Evolutionary conservation across 2,113 vertebrate genomes (phyloP).

Genomic region (Xiphophorus hellerii): DNA sequence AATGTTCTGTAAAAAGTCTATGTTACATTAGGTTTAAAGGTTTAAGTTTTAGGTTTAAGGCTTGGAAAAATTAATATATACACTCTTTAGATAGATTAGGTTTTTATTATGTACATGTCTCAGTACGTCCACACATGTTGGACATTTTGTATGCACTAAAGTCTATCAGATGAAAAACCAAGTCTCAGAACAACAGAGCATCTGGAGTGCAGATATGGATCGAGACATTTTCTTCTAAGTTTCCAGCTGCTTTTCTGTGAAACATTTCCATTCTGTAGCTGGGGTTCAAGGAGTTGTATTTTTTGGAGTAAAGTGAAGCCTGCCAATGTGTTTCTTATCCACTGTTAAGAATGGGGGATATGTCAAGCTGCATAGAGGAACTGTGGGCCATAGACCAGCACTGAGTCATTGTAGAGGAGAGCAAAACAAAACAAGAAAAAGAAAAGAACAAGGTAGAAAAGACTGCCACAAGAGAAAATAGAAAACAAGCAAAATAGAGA

Average conservation of each 20-base stretch:
- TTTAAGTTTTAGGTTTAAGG: too few species aligned
- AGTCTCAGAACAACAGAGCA: conserved; percentile 37
- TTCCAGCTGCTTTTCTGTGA: conserved; percentile 42
- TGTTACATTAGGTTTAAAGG: too few species aligned
- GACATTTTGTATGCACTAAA: conserved; percentile 30
- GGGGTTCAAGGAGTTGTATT: conserved; percentile 61
- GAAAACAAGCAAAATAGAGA: conserved; percentile 27
- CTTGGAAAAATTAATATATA: neutral
- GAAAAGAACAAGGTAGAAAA: conserved; percentile 24
- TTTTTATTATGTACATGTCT: conserved; percentile 10
- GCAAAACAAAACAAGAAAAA: conserved; percentile 24
- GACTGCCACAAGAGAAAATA: conserved; percentile 50
- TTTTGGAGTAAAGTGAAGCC: conserved; percentile 55
- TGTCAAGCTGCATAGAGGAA: conserved; percentile 54
- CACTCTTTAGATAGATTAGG: neutral
- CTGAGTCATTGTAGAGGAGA: conserved; percentile 46
- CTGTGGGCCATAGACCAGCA: conserved; percentile 59
- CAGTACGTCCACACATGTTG: conserved; percentile 27
- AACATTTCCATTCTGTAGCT: conserved; percentile 50
- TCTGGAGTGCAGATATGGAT: conserved; percentile 56
- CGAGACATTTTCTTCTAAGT: conserved; percentile 50
- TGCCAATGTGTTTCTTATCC: conserved; percentile 80
- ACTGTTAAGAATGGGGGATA: conserved; percentile 66
- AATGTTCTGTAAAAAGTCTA: too few species aligned
- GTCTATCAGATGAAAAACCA: conserved; percentile 10